phyloP scores from a whole-genome alignment of 2,888 invertebrate species.

The Pristionchus arcanus region DNA sequence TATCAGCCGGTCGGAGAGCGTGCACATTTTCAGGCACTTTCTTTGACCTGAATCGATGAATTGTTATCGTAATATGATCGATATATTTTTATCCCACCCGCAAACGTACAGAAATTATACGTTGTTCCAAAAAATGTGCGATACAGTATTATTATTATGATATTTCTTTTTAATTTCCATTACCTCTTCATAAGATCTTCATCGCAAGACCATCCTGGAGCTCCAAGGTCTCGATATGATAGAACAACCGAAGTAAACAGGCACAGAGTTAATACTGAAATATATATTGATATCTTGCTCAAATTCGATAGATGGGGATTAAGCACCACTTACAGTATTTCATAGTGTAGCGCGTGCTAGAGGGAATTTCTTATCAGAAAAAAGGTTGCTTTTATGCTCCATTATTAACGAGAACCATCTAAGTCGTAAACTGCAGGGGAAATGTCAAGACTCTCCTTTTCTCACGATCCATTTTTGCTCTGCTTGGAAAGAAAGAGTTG shows the following conservation, averaged over 20 bases:
- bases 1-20: constrained; percentile 68
- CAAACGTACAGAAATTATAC: not conserved
- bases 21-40: constrained; percentile 80
- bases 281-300: not conserved
- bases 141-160: not conserved
- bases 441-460: not conserved
- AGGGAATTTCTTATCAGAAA: not conserved
- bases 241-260: not conserved
- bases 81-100: not conserved
- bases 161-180: not conserved
- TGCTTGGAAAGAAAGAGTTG: not conserved
- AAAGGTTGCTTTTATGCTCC: not conserved
- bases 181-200: constrained; percentile 62
- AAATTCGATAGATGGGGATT: not conserved
- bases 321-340: not conserved
- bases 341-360: not conserved
- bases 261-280: constrained; percentile 11
- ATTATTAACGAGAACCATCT: constrained; percentile 12
- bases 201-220: constrained; percentile 67
- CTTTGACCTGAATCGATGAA: constrained; percentile 61
- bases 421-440: not conserved
- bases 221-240: constrained; percentile 59
- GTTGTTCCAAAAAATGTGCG: not conserved
- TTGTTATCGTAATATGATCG: no score
- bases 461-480: not conserved